Evolutionary conservation across 1,140 invertebrate species (phyloP), one percentile per base, ranked within the genome.

Genomic region (Bombus cullumanus): DNA sequence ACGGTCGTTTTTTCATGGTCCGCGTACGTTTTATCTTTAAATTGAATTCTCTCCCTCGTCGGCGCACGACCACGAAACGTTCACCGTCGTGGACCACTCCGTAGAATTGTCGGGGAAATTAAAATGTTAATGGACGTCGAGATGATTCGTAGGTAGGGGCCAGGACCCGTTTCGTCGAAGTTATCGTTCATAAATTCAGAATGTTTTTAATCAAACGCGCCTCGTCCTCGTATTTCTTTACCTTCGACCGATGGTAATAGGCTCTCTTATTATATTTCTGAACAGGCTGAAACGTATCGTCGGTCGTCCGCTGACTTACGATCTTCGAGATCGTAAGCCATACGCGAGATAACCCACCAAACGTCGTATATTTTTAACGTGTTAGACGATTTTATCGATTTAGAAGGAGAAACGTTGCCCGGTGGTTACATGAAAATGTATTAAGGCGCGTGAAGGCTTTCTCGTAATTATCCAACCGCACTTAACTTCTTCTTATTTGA

Each of bases 81-180:
- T 31, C 28, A 18, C 8, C 68, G 31, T 12, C 41, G 81, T 12
- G 18, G 9, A 57, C 25, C 37, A 59, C 25, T 62, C 47, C 3
- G 75, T 12, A 34, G 13, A 43, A 47, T 47, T 62, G 73, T 85
- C 73, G 39, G 43, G 68, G 43, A 80, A 81, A 89, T 89, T 89
- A 89, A 83, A 89, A 77, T 57, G 53, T 86, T 89, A 89, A 88
- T 86, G 69, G 57, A 66, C 53, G 77, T 34, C 66, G 68, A 41
- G 64, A 76, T 15, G 47, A 69, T 88, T 80, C 43, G n/a, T 34
- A 28, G 25, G 37, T 28, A 34, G 18, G 47, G 9, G 18, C 28
- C 28, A 43, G 12, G 39, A 28, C 10, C 28, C 31, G 53, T 77
- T 18, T 22, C n/a, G 64, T 53, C 64, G 1, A 31, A 37, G 41